Base-by-base conservation (phyloP, 1,140 invertebrate genomes). In the Conus ventricosus region DNA sequence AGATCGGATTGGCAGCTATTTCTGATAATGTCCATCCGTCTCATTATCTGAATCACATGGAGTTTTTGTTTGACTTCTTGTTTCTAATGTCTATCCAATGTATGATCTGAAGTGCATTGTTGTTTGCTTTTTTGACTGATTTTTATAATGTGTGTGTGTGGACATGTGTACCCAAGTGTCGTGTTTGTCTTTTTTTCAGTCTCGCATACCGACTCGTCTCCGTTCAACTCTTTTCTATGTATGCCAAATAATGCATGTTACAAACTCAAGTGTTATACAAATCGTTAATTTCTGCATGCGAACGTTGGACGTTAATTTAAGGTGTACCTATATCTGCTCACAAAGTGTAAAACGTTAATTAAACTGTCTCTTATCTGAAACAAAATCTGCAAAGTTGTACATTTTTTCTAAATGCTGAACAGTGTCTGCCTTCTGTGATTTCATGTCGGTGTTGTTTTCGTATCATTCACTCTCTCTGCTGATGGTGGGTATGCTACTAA, bases 1-100 rank as follows among this genome's bases (percentile, higher is more conserved):
- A 71, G 67, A 71, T 71, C 23, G 67, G 67, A 71, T 71, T 71
- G 67, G 67, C 67, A 71, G 67, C 67, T 71, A 71, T 71, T 23
- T 71, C 20, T 71, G 23, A 23, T 23, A 20, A 71, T 71, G 67
- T 71, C 67, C 67, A 71, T 71, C 67, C 67, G 23, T 71, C 13
- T 20, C 20, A 60, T 15, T 8, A 60, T 60, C 57, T 60, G 15
- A 20, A 7, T 23, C 20, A 20, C 11, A 71, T 71, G 15, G 67
- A 71, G 7, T 71, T 71, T 13, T n/a, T 71, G 11, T 71, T 71
- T 71, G 67, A 6, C 13, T 71, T 20, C 4, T 71, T 71, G 67
- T 71, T 71, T 71, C 67, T 17, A 71, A 71, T 71, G 6, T 71
- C 20, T 63, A 63, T 13, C 10, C 17, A 0, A 63, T 20, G 60